Percentiles rank a stretch among this genome's conserved stretches.
Evolutionary conservation across 1,140 invertebrate species (phyloP).

Genomic region (Sycophaga agraensis): DNA sequence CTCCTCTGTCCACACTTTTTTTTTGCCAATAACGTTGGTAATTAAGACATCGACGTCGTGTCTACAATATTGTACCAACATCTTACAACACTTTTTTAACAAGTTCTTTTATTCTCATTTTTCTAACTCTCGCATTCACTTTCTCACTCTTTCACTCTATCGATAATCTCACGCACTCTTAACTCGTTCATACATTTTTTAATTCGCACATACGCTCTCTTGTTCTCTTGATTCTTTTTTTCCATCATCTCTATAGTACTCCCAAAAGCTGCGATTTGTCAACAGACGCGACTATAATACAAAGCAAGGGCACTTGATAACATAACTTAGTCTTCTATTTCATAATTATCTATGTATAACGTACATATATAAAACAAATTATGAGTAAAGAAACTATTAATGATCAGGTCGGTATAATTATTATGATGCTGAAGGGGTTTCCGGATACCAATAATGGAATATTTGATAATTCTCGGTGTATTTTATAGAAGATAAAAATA

Average conservation of each 20-base stretch:
- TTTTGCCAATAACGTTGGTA: conserved; percentile 45
- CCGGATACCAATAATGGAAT: no score
- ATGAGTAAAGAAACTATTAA: conserved; percentile 54
- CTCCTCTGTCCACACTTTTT: conserved; percentile 50
- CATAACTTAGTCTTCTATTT: conserved; percentile 59
- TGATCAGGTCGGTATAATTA: conserved; percentile 49
- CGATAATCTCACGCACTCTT: conserved; percentile 20
- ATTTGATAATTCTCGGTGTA: no score
- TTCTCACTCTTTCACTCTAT: conserved; percentile 36
- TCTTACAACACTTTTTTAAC: conserved; percentile 48
- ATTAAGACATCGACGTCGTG: conserved; percentile 40
- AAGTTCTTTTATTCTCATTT: conserved; percentile 34
- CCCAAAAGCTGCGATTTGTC: conserved; percentile 52
- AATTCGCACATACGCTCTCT: conserved; percentile 28
- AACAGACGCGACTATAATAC: conserved; percentile 56
- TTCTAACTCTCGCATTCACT: conserved; percentile 26
- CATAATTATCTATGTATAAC: conserved; percentile 57
- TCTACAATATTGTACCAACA: conserved; percentile 46
- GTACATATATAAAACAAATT: conserved; percentile 57
- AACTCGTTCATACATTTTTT: conserved; percentile 15
- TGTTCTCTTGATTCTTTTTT: conserved; percentile 26
- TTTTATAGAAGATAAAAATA: no score
- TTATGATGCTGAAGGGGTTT: no score
- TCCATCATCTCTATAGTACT: conserved; percentile 32
- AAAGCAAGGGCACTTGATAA: conserved; percentile 60